Base-by-base conservation (phyloP, 53 echinoderm and acorn worm genomes). In the Astropecten irregularis region DNA sequence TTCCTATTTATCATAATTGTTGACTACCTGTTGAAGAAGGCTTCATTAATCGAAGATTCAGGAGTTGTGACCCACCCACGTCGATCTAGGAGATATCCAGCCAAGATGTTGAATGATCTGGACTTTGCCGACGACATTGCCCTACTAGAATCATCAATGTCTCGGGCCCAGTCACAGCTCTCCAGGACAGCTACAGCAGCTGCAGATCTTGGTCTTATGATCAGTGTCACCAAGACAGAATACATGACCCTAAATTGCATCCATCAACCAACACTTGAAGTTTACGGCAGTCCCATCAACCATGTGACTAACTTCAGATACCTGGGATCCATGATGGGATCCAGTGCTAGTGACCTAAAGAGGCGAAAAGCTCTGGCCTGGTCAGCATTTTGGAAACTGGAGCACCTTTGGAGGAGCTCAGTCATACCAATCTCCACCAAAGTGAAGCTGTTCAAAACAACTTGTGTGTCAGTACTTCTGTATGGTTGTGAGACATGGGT, bases 51-150 rank as follows among this genome's bases (percentile, higher is more conserved):
- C 3, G 11, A 11, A 18, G 23, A 66, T 15, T 35, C 66, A 0
- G 66, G 39, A 66, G 66, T 36, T 29, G 25, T 50, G 25, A 83
- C 83, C 37, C 51, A 68, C 30, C 84, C 84, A 22, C 73, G 73
- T 20, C 60, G 36, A 66, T 86, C 76, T 51, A 64, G 77, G 18
- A 76, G 87, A 53, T 58, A 77, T 23, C 77, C 77, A 23, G 77
- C 77, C 66, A 76, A 74, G 27, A 25, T 63, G 33, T 31, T 86
- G 3, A 86, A 64, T 86, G 87, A 86, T 29, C 40, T 86, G 30
- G 79, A 86, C 68, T 86, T 86, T 67, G 67, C 87, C 15, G 77
- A 86, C 42, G 87, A 86, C 46, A 86, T 77, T 18, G 61, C 86
- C 30, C 70, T 76, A 13, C 65, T 85, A 21, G 86, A 85, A 25